phyloP scores from a whole-genome alignment of 2,888 invertebrate genomes.

The Scaptomyza tumidula region DNA sequence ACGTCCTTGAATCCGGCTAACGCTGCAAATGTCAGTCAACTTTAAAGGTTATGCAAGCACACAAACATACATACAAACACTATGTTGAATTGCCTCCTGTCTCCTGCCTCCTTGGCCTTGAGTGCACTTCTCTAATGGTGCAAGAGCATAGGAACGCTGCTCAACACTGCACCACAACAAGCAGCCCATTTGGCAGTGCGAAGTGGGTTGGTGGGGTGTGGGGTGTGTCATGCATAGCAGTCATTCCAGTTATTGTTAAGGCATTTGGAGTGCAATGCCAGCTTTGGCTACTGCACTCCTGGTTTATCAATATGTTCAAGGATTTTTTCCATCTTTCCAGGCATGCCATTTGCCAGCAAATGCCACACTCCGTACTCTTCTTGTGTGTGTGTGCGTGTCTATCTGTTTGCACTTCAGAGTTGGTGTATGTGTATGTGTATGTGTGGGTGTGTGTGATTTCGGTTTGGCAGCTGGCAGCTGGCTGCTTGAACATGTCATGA shows the following conservation, averaged over 20 bases:
- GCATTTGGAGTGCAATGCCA: constrained; percentile 51
- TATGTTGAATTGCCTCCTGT: neutral
- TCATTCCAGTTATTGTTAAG: constrained; percentile 64
- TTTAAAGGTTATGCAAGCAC: constrained; percentile 18
- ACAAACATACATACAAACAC: neutral
- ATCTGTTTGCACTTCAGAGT: neutral
- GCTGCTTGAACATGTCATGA: constrained; percentile 47
- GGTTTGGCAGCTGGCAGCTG: constrained; percentile 21
- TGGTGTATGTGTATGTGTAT: constrained; percentile 3
- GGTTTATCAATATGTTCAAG: constrained; percentile 81
- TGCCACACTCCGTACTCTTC: neutral
- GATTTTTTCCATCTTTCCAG: constrained; percentile 77
- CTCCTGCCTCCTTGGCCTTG: constrained; percentile 30
- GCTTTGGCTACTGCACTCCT: constrained; percentile 77
- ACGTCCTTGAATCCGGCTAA: constrained; percentile 17
- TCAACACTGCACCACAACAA: constrained; percentile 9
- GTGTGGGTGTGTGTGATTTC: constrained; percentile 6
- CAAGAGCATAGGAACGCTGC: constrained; percentile 6
- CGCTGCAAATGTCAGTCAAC: constrained; percentile 22
- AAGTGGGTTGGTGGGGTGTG: neutral
- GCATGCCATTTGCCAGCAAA: constrained; percentile 34
- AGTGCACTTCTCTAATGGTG: constrained; percentile 56
- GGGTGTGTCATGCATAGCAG: constrained; percentile 36
- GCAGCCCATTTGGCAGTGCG: neutral
- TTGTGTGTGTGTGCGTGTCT: constrained; percentile 4